Evolutionary conservation across 2,888 invertebrate genomes (phyloP).

Genomic region (Cinara cedri): DNA sequence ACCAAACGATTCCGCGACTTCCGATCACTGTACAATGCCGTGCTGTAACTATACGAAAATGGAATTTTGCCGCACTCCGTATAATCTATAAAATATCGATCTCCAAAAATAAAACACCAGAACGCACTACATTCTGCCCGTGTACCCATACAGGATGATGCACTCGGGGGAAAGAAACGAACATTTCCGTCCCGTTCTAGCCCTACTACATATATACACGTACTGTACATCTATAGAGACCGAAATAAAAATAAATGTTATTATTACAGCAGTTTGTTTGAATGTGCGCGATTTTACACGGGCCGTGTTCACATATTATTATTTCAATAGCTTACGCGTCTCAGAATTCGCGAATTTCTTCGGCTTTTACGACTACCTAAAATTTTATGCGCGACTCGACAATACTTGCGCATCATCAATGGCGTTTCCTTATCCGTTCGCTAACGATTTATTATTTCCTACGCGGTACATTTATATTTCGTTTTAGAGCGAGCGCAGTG

Average conservation of each 20-base stretch:
- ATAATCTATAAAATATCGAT: too few relatives aligned
- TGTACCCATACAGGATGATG: conserved; percentile 6
- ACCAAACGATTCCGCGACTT: too few relatives aligned
- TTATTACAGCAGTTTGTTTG: conserved; percentile 28
- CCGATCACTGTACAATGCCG: too few relatives aligned
- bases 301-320: conserved; percentile 1
- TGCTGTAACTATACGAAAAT: too few relatives aligned
- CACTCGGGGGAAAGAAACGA: neutral
- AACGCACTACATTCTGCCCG: too few relatives aligned
- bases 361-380: conserved; percentile 37
- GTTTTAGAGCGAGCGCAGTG: too few relatives aligned
- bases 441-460: neutral
- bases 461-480: too few relatives aligned
- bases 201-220: too few relatives aligned
- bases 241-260: conserved; percentile 42
- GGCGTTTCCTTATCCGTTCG: conserved; percentile 11
- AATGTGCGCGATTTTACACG: conserved; percentile 29
- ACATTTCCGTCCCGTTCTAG: neutral
- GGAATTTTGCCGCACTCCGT: too few relatives aligned
- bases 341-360: conserved; percentile 43
- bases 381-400: conserved; percentile 8
- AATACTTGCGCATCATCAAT: neutral
- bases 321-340: conserved; percentile 39
- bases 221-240: too few relatives aligned
- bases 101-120: neutral